phyloP scores from a whole-genome alignment of 2,113 vertebrate species.

The Aix galericulata region DNA sequence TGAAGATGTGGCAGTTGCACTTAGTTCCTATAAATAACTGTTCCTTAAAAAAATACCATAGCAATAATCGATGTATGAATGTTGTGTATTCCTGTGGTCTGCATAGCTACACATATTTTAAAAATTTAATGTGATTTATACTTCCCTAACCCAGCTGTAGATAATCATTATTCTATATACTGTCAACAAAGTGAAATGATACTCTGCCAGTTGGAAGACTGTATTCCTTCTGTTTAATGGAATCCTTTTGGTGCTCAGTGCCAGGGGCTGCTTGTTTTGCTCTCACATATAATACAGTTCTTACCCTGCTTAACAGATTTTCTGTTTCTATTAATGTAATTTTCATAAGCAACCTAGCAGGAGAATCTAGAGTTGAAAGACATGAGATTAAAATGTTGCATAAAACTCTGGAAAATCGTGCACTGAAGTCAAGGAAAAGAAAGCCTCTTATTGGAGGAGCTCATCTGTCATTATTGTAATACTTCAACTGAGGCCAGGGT shows the following conservation, averaged over 20 bases:
- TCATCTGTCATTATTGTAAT: conserved; percentile 67
- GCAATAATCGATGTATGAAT: not conserved
- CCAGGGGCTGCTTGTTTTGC: conserved; percentile 51
- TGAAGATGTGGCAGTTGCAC: conserved; percentile 2
- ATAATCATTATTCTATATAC: conserved; percentile 53
- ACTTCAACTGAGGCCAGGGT: conserved; percentile 18
- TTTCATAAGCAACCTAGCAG: conserved; percentile 58
- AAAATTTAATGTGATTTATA: conserved; percentile 48
- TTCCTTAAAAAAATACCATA: conserved; percentile 4
- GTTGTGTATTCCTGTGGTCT: conserved; percentile 1
- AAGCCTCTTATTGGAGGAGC: conserved; percentile 63
- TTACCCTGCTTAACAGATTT: conserved; percentile 53
- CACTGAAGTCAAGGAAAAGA: conserved; percentile 59
- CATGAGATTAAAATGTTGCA: conserved; percentile 52
- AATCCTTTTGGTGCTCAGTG: conserved; percentile 51
- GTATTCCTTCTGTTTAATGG: conserved; percentile 64
- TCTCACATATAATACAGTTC: conserved; percentile 15
- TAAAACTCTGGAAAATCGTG: conserved; percentile 54
- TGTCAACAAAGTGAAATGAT: conserved; percentile 54
- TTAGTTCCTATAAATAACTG: conserved; percentile 14
- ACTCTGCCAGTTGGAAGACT: conserved; percentile 50
- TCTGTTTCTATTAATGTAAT: conserved; percentile 53
- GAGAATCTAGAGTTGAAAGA: conserved; percentile 51
- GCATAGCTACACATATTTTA: conserved; percentile 29
- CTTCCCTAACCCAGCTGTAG: conserved; percentile 42